A percentile compares a stretch with the other conserved stretches of the same genome.
These are phyloP conservation scores for Sanderia malayensis DNA, from an alignment of 30 jellyfish, hydroid and myxozoan species.

Conservation along the genomic window DNA sequence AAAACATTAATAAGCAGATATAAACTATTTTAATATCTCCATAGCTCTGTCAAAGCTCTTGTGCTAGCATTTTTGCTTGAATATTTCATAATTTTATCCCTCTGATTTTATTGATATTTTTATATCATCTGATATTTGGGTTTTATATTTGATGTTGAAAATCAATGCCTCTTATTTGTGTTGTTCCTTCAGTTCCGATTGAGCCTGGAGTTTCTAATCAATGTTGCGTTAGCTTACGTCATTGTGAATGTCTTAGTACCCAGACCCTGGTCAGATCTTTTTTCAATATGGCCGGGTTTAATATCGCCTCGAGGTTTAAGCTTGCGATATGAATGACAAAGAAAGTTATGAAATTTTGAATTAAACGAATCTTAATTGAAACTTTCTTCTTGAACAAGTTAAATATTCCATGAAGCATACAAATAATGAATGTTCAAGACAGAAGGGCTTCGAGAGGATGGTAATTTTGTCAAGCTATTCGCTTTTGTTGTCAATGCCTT, in stretches of 20 bases:
- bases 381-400: not conserved
- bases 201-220: too few species aligned
- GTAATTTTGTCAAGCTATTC: too few species aligned
- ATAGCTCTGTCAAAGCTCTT: not conserved
- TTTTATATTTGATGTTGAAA: not conserved
- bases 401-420: not conserved
- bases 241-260: too few species aligned
- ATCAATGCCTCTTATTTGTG: not conserved
- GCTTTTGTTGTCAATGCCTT: too few species aligned
- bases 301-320: too few species aligned
- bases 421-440: not conserved
- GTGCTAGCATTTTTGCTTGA: not conserved
- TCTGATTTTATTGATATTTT: conserved; percentile 5
- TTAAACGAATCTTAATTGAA: too few species aligned
- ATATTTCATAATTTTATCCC: not conserved
- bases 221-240: too few species aligned
- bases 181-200: too few species aligned
- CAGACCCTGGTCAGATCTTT: not conserved
- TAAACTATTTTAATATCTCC: not conserved
- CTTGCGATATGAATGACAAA: too few species aligned
- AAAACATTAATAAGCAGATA: not conserved
- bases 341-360: too few species aligned
- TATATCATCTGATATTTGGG: conserved; percentile 6
- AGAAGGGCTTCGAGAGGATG: too few species aligned
- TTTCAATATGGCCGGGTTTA: not conserved